phyloP scores from a whole-genome alignment of 2,888 invertebrate species.

The Syrphus vitripennis region DNA sequence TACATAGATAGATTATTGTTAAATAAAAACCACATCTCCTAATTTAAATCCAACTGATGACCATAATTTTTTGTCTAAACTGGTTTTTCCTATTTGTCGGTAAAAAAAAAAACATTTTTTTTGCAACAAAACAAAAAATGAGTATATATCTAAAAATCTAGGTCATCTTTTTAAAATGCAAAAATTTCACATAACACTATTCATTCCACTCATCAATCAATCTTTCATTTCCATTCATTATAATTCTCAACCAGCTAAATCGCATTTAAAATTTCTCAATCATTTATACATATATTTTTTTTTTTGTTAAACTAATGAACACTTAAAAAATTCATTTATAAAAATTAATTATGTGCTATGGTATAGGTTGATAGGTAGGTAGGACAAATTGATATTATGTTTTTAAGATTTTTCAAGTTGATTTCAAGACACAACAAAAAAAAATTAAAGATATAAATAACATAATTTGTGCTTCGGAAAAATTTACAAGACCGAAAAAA shows the following conservation, averaged over 20 bases:
- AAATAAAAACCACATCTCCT: background rate
- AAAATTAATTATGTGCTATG: slow-evolving; percentile 38
- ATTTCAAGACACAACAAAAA: background rate
- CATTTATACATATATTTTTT: no score
- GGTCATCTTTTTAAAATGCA: slow-evolving; percentile 53
- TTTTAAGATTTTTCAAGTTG: background rate
- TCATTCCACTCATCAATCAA: slow-evolving; percentile 50
- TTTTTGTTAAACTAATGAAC: background rate
- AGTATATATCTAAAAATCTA: slow-evolving; percentile 14
- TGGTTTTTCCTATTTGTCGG: background rate
- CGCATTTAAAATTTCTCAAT: slow-evolving; percentile 38
- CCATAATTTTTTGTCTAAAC: background rate
- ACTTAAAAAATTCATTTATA: slow-evolving; percentile 36
- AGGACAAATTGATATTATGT: background rate
- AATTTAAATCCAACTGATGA: background rate
- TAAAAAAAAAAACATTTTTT: background rate
- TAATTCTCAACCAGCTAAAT: background rate
- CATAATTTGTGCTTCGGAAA: background rate
- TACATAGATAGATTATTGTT: background rate
- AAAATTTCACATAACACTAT: slow-evolving; percentile 50
- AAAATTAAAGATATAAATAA: background rate
- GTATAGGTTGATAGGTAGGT: background rate
- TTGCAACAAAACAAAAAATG: background rate
- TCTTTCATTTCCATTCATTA: slow-evolving; percentile 9
- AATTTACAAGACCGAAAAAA: slow-evolving; percentile 28